Percentiles rank a stretch among this genome's conserved stretches.
Conservation (phyloP, 1,140 invertebrate genomes). For the Calephelis virginiensis region DNA sequence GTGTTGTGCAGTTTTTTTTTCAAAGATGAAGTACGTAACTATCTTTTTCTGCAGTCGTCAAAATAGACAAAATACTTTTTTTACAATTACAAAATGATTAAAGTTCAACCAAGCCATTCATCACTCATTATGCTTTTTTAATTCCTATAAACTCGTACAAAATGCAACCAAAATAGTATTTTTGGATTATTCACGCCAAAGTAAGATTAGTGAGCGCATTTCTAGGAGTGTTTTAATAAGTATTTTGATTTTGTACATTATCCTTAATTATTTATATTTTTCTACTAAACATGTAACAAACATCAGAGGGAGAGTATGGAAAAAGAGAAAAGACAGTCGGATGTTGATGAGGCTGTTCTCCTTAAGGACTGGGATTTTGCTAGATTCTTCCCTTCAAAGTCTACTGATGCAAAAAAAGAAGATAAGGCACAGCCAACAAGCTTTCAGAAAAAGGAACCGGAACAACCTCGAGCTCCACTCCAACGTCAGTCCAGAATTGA, state of each 20-base stretch:
- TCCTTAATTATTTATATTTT: slow-evolving; percentile 64
- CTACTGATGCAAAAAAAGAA: slow-evolving; percentile 46
- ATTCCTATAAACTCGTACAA: not conserved
- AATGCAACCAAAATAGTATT: slow-evolving; percentile 19
- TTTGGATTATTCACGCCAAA: slow-evolving; percentile 58
- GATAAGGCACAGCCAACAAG: slow-evolving; percentile 59
- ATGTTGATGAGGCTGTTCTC: slow-evolving; percentile 85
- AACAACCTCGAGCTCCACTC: slow-evolving; percentile 56
- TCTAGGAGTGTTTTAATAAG: slow-evolving; percentile 27
- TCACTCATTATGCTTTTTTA: not conserved
- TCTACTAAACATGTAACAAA: slow-evolving; percentile 66
- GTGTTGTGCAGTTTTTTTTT: no score
- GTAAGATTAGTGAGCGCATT: slow-evolving; percentile 68
- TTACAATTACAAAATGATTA: no score
- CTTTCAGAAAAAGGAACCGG: slow-evolving; percentile 45
- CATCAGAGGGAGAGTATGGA: slow-evolving; percentile 65
- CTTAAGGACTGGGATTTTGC: slow-evolving; percentile 91
- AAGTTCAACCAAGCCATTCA: no score
- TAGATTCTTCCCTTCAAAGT: slow-evolving; percentile 85
- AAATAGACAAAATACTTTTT: no score
- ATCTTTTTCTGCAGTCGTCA: no score
- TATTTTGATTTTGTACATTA: slow-evolving; percentile 31
- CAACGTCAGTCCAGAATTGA: slow-evolving; percentile 65
- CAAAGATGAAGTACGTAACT: no score
- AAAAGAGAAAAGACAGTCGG: slow-evolving; percentile 71